Conservation (phyloP, 2,797 vertebrate species). For the Micrastur ruficollis region DNA sequence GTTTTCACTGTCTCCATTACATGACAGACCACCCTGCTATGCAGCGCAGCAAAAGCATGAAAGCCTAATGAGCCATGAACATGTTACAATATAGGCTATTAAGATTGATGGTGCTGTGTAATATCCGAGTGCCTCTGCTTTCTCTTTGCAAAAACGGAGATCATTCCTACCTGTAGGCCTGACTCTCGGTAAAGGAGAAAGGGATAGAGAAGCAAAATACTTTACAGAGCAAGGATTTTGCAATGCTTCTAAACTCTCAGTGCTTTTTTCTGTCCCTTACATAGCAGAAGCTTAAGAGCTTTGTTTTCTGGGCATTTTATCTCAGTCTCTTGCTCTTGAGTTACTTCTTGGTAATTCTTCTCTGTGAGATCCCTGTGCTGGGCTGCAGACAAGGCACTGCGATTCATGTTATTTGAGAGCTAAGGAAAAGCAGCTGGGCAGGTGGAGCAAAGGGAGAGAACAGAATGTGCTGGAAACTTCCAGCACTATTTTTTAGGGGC, state of each 20-base stretch:
- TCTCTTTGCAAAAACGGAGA: background rate
- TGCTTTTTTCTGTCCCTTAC: background rate
- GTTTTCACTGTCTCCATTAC: background rate
- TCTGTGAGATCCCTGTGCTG: background rate
- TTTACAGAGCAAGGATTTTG: background rate
- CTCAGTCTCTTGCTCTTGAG: background rate
- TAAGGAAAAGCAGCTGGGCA: constrained; percentile 61
- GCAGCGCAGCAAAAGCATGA: background rate
- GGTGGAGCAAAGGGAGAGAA: constrained; percentile 61
- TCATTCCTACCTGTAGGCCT: background rate
- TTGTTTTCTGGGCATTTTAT: background rate
- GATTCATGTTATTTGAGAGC: constrained; percentile 10
- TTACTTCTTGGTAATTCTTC: background rate
- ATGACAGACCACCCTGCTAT: background rate
- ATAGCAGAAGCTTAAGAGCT: background rate
- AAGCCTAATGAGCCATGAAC: background rate
- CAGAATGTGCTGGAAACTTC: constrained; percentile 86
- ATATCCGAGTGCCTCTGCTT: background rate
- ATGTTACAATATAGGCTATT: background rate
- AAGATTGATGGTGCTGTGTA: background rate
- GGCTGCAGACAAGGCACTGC: background rate
- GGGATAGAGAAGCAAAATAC: background rate
- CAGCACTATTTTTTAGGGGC: constrained; percentile 63
- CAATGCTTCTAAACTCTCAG: background rate
- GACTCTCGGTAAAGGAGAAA: background rate